These are phyloP conservation scores for Halichoerus grypus DNA, from an alignment of 2,113 vertebrate species.

Conservation along the genomic window DNA sequence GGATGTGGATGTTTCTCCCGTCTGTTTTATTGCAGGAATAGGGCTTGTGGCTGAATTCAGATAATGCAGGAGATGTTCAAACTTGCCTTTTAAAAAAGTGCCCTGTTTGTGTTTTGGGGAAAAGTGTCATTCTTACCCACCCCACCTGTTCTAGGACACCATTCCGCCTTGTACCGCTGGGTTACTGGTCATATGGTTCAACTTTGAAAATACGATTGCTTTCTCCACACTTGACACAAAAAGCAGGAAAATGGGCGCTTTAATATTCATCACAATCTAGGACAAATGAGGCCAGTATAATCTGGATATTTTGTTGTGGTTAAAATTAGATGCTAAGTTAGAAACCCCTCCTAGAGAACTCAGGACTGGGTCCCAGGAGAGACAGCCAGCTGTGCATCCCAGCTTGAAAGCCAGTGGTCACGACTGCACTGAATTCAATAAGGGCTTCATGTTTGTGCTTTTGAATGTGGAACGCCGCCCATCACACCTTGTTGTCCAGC, in stretches of 20 bases:
- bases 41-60: too few species aligned
- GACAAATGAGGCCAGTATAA: too few species aligned
- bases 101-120: not conserved
- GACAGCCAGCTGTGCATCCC: fast-evolving
- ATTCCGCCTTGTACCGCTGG: fast-evolving
- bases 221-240: not conserved
- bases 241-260: not conserved
- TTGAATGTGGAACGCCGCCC: not conserved
- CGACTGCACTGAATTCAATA: fast-evolving
- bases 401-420: not conserved
- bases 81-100: not conserved
- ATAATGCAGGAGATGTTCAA: not conserved
- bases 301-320: not conserved
- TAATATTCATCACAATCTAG: too few species aligned
- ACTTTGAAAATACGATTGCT: not conserved
- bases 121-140: fast-evolving
- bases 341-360: not conserved
- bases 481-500: too few species aligned
- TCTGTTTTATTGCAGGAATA: not conserved
- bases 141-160: fast-evolving
- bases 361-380: too few species aligned
- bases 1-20: fast-evolving
- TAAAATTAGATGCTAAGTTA: too few species aligned
- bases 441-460: not conserved
- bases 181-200: fast-evolving